Base-by-base conservation (phyloP, 2,888 invertebrate genomes). In the Atherix ibis region DNA sequence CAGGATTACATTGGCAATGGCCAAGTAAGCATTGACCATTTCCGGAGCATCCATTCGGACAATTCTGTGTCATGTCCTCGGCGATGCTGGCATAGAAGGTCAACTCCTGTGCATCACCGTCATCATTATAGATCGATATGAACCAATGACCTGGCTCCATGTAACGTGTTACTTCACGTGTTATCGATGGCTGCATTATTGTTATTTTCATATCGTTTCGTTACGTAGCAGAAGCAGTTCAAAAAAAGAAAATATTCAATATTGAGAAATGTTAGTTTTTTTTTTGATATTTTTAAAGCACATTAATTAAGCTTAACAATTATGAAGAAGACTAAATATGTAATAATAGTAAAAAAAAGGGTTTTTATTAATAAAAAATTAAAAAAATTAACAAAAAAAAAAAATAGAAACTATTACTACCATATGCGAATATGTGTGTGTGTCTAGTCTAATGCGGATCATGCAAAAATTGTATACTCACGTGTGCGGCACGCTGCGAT, bases 91-190 rank as follows among this genome's bases (percentile, higher is more conserved):
- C 85, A 40, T 82, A 75, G 54, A 88, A 83, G 15, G 81, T 75
- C 35, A 88, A 73, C 62, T 87, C 85, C 56, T 85, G 85, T 9
- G 82, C 76, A 58, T 88, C 85, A 18, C 87, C 85, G 50, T 88
- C 87, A 58, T 97, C 97, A 60, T 97, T 97, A 65, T 94, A 91
- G 8, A 97, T 63, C 12, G 89, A 89, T 31, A 97, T 66, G 60
- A 91, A 94, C 94, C 95, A 97, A 49, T 88, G 83, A 4, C 97
- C 97, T 51, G 85, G 83, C 53, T 92, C 89, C 78, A 97, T 79
- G 60, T 88, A 92, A 54, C 92, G 84, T 3, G 88, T 85, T 35
- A 92, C 81, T 64, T 89, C 89, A 58, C 85, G 85, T 56, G 84
- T 84, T 43, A 88, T 81, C 17, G 80, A 80, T 25, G 85, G 80